phyloP scores from a whole-genome alignment of 2,113 vertebrate genomes.

The Bubo bubo region DNA sequence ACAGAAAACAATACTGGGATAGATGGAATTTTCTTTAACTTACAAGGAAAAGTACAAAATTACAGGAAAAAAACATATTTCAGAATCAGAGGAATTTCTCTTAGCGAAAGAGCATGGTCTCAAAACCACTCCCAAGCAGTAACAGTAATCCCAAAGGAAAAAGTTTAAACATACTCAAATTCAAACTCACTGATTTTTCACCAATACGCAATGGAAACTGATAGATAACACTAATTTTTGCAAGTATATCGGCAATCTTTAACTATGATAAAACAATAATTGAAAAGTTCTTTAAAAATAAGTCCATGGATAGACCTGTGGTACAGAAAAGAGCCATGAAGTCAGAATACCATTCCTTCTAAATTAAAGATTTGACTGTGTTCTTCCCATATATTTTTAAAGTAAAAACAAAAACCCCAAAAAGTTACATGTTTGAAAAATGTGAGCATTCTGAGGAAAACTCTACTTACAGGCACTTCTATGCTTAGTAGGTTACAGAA shows the following conservation, averaged over 20 bases:
- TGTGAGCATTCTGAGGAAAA: not conserved
- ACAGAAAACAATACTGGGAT: constrained; percentile 37
- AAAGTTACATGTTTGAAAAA: not conserved
- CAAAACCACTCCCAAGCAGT: not conserved
- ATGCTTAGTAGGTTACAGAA: not conserved
- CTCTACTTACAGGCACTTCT: not conserved
- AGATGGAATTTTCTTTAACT: constrained; percentile 33
- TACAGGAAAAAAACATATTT: not conserved
- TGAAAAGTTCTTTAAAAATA: not conserved
- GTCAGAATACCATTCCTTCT: not conserved
- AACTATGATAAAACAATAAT: not conserved
- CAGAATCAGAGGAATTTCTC: constrained; percentile 8
- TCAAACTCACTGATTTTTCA: not conserved
- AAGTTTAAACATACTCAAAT: not conserved
- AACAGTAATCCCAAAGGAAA: not conserved
- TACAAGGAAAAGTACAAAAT: not conserved
- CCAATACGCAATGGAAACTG: not conserved
- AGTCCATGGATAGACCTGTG: not conserved
- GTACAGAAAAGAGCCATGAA: not conserved
- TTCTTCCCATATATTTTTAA: not conserved
- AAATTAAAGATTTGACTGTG: not conserved
- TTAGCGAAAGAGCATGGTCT: not conserved
- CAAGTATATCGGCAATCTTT: not conserved
- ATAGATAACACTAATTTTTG: not conserved
- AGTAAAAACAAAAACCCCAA: not conserved